These are phyloP conservation scores for Hedychridium roseum DNA, from an alignment of 2,888 invertebrate species.

Conservation along the genomic window DNA sequence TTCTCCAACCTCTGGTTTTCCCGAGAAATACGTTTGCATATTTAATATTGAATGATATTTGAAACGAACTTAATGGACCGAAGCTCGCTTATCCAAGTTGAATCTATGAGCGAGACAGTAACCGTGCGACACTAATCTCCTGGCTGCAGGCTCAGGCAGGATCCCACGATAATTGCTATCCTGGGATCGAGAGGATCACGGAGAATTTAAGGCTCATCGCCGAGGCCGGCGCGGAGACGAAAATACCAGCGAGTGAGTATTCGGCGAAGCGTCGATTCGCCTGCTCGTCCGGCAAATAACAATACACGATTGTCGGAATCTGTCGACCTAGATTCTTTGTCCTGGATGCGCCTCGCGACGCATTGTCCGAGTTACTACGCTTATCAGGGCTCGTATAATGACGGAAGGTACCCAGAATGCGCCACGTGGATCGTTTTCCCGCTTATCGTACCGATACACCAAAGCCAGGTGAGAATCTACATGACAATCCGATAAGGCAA, in stretches of 20 bases:
- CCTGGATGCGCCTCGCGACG: slow-evolving; percentile 48
- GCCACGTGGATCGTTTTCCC: slow-evolving; percentile 52
- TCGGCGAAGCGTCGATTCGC: too few species aligned
- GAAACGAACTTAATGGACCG: too few species aligned
- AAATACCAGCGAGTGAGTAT: slow-evolving; percentile 45
- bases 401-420: slow-evolving; percentile 33
- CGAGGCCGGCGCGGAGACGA: slow-evolving; percentile 20
- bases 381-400: slow-evolving; percentile 45
- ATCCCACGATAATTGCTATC: slow-evolving; percentile 21
- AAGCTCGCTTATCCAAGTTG: too few species aligned
- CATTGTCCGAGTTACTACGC: slow-evolving; percentile 43
- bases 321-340: slow-evolving; percentile 38
- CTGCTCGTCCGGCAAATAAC: too few species aligned
- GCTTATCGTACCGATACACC: slow-evolving; percentile 34
- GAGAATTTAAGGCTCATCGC: slow-evolving; percentile 40
- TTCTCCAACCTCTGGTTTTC: too few species aligned
- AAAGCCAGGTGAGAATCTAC: slow-evolving; percentile 46
- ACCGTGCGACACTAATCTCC: too few species aligned
- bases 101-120: too few species aligned
- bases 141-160: slow-evolving; percentile 30
- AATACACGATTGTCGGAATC: too few species aligned
- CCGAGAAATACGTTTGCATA: too few species aligned
- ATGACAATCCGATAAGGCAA: too few species aligned
- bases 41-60: too few species aligned
- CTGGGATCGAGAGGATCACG: slow-evolving; percentile 42